Conservation (phyloP, 2,888 invertebrate species). For the Palloptera scutellata region DNA sequence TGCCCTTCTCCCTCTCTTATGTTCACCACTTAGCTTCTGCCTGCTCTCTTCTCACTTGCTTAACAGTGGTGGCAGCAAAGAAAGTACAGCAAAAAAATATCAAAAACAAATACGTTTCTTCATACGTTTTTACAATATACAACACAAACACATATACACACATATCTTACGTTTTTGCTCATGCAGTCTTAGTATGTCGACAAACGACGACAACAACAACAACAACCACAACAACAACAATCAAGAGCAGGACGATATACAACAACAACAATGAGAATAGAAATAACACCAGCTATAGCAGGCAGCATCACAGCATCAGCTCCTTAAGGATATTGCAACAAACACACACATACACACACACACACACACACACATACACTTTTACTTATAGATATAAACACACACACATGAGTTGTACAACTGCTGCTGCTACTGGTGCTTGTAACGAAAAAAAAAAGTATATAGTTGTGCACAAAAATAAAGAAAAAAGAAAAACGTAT, state of each 20-base stretch:
- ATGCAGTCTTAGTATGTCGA: background rate
- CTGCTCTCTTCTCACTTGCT: too few relatives aligned
- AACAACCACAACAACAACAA: constrained; percentile 17
- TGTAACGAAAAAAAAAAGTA: background rate
- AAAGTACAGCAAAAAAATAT: constrained; percentile 11
- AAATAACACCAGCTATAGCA: constrained; percentile 12
- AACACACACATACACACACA: constrained; percentile 15
- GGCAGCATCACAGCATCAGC: constrained; percentile 13
- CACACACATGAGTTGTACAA: background rate
- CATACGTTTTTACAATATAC: constrained; percentile 32
- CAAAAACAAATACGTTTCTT: constrained; percentile 33
- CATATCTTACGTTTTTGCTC: background rate
- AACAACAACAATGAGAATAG: constrained; percentile 19
- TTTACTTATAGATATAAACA: background rate
- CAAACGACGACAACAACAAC: constrained; percentile 4
- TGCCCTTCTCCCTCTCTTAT: too few relatives aligned
- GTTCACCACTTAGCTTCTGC: too few relatives aligned
- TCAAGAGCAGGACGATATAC: constrained; percentile 35
- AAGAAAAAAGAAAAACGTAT: constrained; percentile 46
- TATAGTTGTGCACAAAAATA: constrained; percentile 31
- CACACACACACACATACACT: constrained; percentile 7
- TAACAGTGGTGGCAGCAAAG: background rate
- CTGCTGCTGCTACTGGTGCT: background rate
- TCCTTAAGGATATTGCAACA: constrained; percentile 18
- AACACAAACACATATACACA: background rate